Conservation (phyloP, 2,113 vertebrate genomes). For the Cyphomyrus plagiostoma region DNA sequence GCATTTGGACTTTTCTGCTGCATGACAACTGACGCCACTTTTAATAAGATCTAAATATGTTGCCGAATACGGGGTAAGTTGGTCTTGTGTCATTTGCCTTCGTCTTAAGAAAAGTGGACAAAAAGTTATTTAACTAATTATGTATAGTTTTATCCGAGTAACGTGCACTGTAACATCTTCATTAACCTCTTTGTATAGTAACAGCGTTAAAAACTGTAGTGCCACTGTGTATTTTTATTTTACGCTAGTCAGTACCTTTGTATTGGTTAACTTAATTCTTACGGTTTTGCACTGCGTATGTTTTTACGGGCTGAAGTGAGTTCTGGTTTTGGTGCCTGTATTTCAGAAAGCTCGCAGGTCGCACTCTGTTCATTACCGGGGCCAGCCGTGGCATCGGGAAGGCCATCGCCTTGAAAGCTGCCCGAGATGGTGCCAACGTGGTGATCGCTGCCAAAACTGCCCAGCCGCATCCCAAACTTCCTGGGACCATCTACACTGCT, state of each 20-base stretch:
- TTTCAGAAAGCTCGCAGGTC: constrained; percentile 80
- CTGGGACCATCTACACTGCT: constrained; percentile 87
- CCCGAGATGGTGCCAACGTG: constrained; percentile 87
- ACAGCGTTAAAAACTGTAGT: not conserved
- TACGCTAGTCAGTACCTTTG: not conserved
- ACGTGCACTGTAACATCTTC: not conserved
- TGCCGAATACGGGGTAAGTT: constrained; percentile 13
- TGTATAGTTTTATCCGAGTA: not conserved
- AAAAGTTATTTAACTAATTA: not conserved
- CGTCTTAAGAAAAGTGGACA: not conserved
- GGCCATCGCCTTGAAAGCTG: constrained; percentile 92
- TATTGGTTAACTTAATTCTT: not conserved
- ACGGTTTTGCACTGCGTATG: not conserved
- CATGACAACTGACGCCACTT: not conserved
- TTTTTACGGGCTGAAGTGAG: not conserved
- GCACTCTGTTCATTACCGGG: constrained; percentile 88
- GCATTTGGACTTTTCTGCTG: not conserved
- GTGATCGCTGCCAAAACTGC: constrained; percentile 90
- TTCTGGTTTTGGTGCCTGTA: not conserved
- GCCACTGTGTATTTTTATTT: not conserved
- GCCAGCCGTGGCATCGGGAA: constrained; percentile 94
- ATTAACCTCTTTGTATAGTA: not conserved
- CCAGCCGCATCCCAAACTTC: constrained; percentile 76
- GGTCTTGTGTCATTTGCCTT: not conserved
- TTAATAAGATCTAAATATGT: not conserved